A percentile compares a stretch with the other conserved stretches of the same genome.
Conservation (phyloP, 2,797 vertebrate genomes). For the Amniataba percoides region DNA sequence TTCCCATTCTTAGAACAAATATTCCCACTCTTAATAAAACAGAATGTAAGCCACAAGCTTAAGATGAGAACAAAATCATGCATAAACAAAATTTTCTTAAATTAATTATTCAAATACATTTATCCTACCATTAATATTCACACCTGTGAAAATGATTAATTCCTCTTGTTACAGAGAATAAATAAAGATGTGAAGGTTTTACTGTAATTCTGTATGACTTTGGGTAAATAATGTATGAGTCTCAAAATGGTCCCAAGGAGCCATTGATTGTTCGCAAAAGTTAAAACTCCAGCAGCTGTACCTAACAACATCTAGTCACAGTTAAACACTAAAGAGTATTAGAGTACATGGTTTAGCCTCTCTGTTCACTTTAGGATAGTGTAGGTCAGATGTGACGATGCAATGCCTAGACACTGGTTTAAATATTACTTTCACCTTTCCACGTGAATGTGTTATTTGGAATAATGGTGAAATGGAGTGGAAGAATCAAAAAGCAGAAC, state of each 20-base stretch:
- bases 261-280: constrained; percentile 28
- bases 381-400: constrained; percentile 12
- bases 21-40: constrained; percentile 18
- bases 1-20: constrained; percentile 40
- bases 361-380: constrained; percentile 16
- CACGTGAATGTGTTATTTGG: constrained; percentile 8
- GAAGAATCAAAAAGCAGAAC: constrained; percentile 33
- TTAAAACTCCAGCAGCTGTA: constrained; percentile 54
- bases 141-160: constrained; percentile 30
- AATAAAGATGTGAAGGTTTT: constrained; percentile 14
- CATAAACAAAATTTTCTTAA: constrained; percentile 44
- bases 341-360: constrained; percentile 26
- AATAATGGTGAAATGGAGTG: constrained; percentile 22
- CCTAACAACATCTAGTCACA: constrained; percentile 62
- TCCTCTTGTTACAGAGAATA: neutral
- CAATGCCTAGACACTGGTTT: constrained; percentile 14
- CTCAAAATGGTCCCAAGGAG: constrained; percentile 33
- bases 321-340: constrained; percentile 53
- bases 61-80: constrained; percentile 51
- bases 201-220: constrained; percentile 1
- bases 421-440: constrained; percentile 16
- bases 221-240: constrained; percentile 11
- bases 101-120: constrained; percentile 44
- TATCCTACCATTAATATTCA: constrained; percentile 31
- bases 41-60: constrained; percentile 20